Base-by-base conservation (phyloP, 2,797 vertebrate genomes). In the Amphiprion clarkii region DNA sequence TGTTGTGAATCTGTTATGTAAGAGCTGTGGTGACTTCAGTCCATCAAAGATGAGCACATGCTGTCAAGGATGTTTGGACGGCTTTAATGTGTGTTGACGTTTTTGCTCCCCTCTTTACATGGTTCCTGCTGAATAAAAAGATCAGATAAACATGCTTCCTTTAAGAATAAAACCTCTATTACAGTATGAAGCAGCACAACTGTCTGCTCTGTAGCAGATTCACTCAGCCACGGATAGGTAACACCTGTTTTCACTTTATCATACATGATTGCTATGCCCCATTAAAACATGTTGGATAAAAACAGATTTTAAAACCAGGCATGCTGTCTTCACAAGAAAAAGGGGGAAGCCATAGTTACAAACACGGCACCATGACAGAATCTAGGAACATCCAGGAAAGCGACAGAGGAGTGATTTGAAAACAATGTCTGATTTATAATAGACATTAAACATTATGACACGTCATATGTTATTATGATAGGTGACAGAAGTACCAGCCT, bases 281-380 rank as follows among this genome's bases (percentile, higher is more conserved):
- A 33, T 65, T 79, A 69, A 81, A 81, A 89, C 46, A 64, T 10
- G 48, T 76, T 78, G 59, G 68, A 64, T 83, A 80, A 68, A 68
- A 87, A 87, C 3, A 0, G 53, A 51, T 58, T 75, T 78, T 80
- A 80, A 88, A 92, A 88, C 40, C 72, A 71, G 70, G 73, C 91
- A 91, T 91, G 87, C 76, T n/a, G 29, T 87, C 33, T 52, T 86
- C 59, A 87, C 82, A 80, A 31, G 55, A 65, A 56, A 48, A 70
- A 74, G 80, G 63, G 58, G 74, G 65, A 81, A 85, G 76, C 74
- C 67, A 80, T 67, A 71, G 61, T 77, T 78, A 92, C 83, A 78
- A 88, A 83, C 83, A 92, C 83, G 62, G 73, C 80, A 88, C 84
- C 61, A 40, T 60, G 63, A 78, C 39, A 44, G 48, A 65, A 75